Base-by-base conservation (phyloP, 2,113 vertebrate genomes). In the Ifrita kowaldi region DNA sequence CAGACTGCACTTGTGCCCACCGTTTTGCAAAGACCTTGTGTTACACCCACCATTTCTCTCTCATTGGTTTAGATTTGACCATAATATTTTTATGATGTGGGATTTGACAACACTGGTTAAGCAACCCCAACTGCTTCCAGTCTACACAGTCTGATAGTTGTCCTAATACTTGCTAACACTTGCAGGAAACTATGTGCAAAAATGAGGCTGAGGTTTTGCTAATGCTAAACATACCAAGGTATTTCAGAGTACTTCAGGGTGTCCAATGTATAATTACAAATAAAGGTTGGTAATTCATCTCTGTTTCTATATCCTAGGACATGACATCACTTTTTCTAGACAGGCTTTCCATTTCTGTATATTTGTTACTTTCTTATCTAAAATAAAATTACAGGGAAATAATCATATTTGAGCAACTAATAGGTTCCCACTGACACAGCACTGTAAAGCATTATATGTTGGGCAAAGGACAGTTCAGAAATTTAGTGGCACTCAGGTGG, bases 151-250 rank as follows among this genome's bases (percentile, higher is more conserved):
- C 81, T 93, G 82, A 78, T 32, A 74, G 68, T 32, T 78, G 17
- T 50, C 41, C 57, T 87, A 79, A 53, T 76, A 70, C 64, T 27
- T 49, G 84, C 60, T 93, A 87, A 96, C 93, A 89, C 87, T 88
- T 85, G 23, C 71, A 81, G 96, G 53, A 87, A 93, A 91, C 55
- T 93, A 64, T 7, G 13, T 91, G 89, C 70, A 71, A 97, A 97
- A 97, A 55, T 84, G 89, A 84, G 89, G 87, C 85, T 89, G 81
- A 95, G 90, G 71, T 81, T 68, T 97, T 96, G 86, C 90, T 98
- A 95, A 97, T 96, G 91, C 69, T 96, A 92, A 96, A 87, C 67
- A 87, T 90, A 94, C 79, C 83, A 59, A 70, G 70, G 77, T 68
- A 60, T 11, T 96, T 89, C 94, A 90, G 75, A 90, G 75, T 77